Evolutionary conservation across 2,888 invertebrate species (phyloP), one percentile per base, ranked within the genome.

Genomic region (Chrysomela aeneicollis): DNA sequence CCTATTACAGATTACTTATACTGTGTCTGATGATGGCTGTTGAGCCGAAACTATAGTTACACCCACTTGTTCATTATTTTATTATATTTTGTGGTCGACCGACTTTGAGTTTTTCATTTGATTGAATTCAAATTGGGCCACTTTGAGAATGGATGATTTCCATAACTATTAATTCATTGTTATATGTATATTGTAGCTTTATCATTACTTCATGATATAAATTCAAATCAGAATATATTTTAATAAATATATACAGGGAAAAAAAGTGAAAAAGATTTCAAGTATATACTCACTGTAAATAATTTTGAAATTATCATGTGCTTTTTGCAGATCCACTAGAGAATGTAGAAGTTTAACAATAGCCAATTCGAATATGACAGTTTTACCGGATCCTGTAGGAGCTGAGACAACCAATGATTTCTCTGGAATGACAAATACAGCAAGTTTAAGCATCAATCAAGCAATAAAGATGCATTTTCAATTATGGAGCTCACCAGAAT

Each of bases 361-460:
- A 0, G 92, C 92, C 81, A 94, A 84, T 85, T 94, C 93, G 82
- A 93, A 92, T n/a, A 93, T 83, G 19, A 87, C 90, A 0, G 93
- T 94, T 82, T 94, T 94, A 1, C 93, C 94, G 1, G 92, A 92
- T 1, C 93, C 93, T 2, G 93, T 94, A 0, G 93, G 93, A 0
- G 93, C 91, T 67, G 91, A 89, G 1, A 93, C 85, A 8, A 92
- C 91, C 65, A 93, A 78, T 0, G 92, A 87, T 75, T 87, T 86
- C 81, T 92, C 92, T 87, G 46, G n/a, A 42, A 42, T 4, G 1
- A 15, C 9, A 3, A 42, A 35, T 35, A 5, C 10, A 35, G 9
- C 15, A 12, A 42, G 10, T 35, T 35, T 26, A 3, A 26, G n/a
- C n/a, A n/a, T n/a, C n/a, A n/a, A n/a, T n/a, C 32, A 35, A 35